A percentile compares a stretch with the other conserved stretches of the same genome.
Evolutionary conservation across 2,888 invertebrate genomes (phyloP).

Genomic region (Podabrus alpinus): DNA sequence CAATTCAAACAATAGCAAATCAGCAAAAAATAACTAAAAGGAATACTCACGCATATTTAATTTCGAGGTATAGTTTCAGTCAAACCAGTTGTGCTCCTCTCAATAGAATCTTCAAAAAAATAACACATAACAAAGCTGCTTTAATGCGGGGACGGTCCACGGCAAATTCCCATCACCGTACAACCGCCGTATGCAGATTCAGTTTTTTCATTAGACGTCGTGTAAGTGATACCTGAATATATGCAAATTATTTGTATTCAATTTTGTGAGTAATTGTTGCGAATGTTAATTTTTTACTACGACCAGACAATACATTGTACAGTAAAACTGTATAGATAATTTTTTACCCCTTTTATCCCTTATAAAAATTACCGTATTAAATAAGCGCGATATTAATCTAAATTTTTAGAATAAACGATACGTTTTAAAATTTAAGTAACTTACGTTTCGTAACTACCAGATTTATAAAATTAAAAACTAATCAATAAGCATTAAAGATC

Average conservation of each 20-base stretch:
- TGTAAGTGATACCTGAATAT: constrained; percentile 38
- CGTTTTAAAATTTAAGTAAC: neutral
- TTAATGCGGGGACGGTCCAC: constrained; percentile 32
- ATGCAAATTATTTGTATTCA: constrained; percentile 25
- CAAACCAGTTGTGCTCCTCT: constrained; percentile 35
- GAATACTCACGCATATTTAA: constrained; percentile 36
- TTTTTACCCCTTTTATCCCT: constrained; percentile 8
- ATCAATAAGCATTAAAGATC: neutral
- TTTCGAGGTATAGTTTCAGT: constrained; percentile 38
- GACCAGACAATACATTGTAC: constrained; percentile 16
- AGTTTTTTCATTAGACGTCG: constrained; percentile 33
- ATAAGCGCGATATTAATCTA: neutral
- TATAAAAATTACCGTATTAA: neutral
- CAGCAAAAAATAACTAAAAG: constrained; percentile 20
- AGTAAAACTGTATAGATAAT: constrained; percentile 18
- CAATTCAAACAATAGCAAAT: constrained; percentile 8
- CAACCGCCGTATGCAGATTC: constrained; percentile 35
- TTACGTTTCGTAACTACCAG: too few relatives aligned
- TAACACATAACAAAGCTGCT: constrained; percentile 27
- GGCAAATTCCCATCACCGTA: constrained; percentile 37
- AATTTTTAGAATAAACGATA: neutral
- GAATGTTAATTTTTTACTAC: constrained; percentile 29
- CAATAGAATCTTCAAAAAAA: constrained; percentile 28
- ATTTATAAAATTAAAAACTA: neutral
- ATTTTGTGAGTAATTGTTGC: constrained; percentile 34